Base-by-base conservation (phyloP, 2,797 vertebrate species). In the Vespertilio murinus region DNA sequence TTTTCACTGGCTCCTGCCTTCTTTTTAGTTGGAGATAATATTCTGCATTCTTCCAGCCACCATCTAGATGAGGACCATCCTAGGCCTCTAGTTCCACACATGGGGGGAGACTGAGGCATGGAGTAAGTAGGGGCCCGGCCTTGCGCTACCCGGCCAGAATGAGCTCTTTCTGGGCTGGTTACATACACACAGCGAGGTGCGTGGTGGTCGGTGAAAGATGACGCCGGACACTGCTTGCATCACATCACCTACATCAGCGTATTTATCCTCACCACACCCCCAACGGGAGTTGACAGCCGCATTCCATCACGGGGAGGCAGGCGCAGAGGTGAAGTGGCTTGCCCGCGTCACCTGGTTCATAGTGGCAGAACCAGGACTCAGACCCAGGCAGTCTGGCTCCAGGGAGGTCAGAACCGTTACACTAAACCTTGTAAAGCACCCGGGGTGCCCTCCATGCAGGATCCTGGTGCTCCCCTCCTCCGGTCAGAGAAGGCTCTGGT, bases 101-200 rank as follows among this genome's bases (percentile, higher is more conserved):
- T 16, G 6, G 8, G 47, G 38, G 52, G 40, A 89, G 35, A 86
- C 35, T 8, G 69, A 86, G 30, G 49, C 45, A 10, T 35, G 61
- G 28, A 77, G 45, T 28, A 40, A 79, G 71, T 33, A 33, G 61
- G 73, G 70, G n/a, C 35, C 35, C 38, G 64, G 59, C 80, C 83
- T 30, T 47, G 59, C 80, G 86, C n/a, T 12, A 6, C 18, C 40
- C 11, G 16, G 38, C 17, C n/a, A 17, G n/a, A 23, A 25, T 7
- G 13, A 67, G 52, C 65, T 38, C 17, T 40, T 12, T 61, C 30
- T 17, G 10, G 5, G 30, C 73, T 42, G 42, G 14, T 13, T 40
- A 16, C 5, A 0, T 5, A 4, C 3, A 0, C 25, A 11, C 79
- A 10, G 9, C 1, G 10, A 61, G 38, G 6, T 8, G 14, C 25